Percentiles rank a stretch among this genome's conserved stretches.
Conservation (phyloP, 2,797 vertebrate genomes). For the Harpagifer antarcticus region DNA sequence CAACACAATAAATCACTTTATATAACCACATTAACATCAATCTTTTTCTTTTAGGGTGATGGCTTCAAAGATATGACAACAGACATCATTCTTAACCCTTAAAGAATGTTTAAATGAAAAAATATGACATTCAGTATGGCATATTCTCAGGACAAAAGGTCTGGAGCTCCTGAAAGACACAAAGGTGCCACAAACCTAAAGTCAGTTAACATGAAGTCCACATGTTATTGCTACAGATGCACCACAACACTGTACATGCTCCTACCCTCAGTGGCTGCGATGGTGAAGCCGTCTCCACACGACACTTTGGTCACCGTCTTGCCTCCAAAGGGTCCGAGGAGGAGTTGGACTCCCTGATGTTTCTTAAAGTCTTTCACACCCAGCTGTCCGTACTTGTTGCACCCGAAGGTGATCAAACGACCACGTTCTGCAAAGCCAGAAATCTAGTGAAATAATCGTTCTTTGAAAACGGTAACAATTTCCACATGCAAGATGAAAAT, state of each 20-base stretch:
- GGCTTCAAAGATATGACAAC: too few relatives aligned
- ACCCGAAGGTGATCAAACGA: slow-evolving; percentile 95
- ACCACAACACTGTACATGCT: background rate
- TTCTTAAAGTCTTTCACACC: slow-evolving; percentile 98
- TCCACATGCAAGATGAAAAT: background rate
- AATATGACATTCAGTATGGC: background rate
- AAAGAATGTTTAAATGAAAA: too few relatives aligned
- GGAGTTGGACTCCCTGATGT: slow-evolving; percentile 92
- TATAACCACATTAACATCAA: too few relatives aligned
- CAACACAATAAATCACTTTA: too few relatives aligned
- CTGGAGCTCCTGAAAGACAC: background rate
- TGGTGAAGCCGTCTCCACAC: slow-evolving; percentile 98
- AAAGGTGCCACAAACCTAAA: background rate
- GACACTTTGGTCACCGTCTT: slow-evolving; percentile 95
- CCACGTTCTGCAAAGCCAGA: slow-evolving; percentile 87
- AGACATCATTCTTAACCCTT: too few relatives aligned
- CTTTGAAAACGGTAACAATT: background rate
- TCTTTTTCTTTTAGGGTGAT: too few relatives aligned
- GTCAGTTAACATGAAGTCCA: background rate
- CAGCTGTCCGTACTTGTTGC: slow-evolving; percentile 97
- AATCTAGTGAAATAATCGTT: background rate
- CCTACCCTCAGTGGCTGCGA: slow-evolving; percentile 95
- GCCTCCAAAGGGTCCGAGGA: slow-evolving; percentile 94
- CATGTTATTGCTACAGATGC: background rate
- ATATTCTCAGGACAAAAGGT: background rate